Conservation (phyloP, 2,888 invertebrate species). For the Leptothorax acervorum region DNA sequence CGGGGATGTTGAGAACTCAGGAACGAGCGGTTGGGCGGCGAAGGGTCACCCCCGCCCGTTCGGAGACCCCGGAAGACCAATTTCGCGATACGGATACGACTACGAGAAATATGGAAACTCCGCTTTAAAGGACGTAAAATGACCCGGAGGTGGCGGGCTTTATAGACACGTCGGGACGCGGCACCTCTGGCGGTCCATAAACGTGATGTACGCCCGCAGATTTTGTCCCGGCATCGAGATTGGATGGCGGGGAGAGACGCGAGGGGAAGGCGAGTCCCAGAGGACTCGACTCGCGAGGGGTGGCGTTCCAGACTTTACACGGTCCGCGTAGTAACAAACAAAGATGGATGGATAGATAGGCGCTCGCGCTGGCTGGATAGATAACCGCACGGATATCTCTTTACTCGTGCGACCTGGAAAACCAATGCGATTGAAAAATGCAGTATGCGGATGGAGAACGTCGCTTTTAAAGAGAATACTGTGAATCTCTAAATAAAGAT, state of each 20-base stretch:
- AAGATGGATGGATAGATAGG: conserved; percentile 52
- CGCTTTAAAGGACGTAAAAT: conserved; percentile 81
- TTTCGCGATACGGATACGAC: conserved; percentile 78
- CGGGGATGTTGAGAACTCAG: conserved; percentile 50
- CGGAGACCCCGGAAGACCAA: conserved; percentile 80
- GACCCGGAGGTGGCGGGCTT: conserved; percentile 80
- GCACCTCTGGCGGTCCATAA: conserved; percentile 80
- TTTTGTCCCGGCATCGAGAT: conserved; percentile 76
- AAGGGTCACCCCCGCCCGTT: conserved; percentile 38
- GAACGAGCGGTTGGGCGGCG: conserved; percentile 34
- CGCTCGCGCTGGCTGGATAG: conserved; percentile 27
- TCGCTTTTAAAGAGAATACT: not conserved
- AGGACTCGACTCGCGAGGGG: conserved; percentile 53
- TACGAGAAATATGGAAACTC: conserved; percentile 81
- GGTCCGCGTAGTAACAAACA: conserved; percentile 39
- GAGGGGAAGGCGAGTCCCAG: conserved; percentile 48
- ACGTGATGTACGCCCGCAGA: conserved; percentile 78
- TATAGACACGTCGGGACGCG: conserved; percentile 73
- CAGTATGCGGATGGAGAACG: not conserved
- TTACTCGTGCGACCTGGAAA: conserved; percentile 25
- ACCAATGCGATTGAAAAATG: conserved; percentile 33
- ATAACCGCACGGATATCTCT: conserved; percentile 38
- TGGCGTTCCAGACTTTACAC: conserved; percentile 50
- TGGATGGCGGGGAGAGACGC: conserved; percentile 62
- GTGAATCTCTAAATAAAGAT: not conserved